These are phyloP conservation scores for Psix sp. DNA, from an alignment of 1,140 invertebrate species.

Conservation along the genomic window DNA sequence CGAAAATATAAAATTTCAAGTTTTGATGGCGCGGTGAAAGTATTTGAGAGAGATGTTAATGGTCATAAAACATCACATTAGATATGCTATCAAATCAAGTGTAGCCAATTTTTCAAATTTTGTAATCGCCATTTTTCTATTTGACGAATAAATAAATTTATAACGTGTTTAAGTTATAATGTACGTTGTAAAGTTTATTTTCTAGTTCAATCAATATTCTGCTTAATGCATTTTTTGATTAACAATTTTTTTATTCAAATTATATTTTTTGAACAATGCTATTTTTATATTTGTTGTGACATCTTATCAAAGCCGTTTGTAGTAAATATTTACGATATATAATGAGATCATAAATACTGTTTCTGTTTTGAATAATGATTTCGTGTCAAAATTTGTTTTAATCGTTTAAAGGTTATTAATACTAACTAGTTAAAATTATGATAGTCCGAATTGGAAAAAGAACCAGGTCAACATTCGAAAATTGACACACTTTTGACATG, in stretches of 20 bases:
- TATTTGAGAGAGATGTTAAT: conserved; percentile 37
- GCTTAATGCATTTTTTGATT: too few relatives aligned
- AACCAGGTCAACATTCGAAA: conserved; percentile 68
- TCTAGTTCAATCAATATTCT: too few relatives aligned
- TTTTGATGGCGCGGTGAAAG: conserved; percentile 23
- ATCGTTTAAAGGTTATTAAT: conserved; percentile 39
- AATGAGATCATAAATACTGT: too few relatives aligned
- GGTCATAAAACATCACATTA: conserved; percentile 26
- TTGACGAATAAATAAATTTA: background rate
- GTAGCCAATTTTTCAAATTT: conserved; percentile 23
- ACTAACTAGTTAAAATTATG: conserved; percentile 40
- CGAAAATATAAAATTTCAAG: conserved; percentile 11
- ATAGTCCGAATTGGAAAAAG: conserved; percentile 54
- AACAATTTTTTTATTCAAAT: too few relatives aligned
- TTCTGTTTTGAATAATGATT: background rate
- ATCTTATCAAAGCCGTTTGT: too few relatives aligned
- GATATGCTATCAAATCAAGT: conserved; percentile 28
- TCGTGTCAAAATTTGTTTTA: conserved; percentile 16
- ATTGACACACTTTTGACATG: conserved; percentile 64
- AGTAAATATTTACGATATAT: too few relatives aligned
- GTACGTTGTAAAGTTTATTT: too few relatives aligned
- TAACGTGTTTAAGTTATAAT: conserved; percentile 13
- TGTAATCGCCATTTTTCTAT: background rate
- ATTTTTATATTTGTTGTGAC: too few relatives aligned
- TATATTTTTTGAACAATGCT: too few relatives aligned